Base-by-base conservation (phyloP, 2,888 invertebrate genomes). In the Tiliacea aurago region DNA sequence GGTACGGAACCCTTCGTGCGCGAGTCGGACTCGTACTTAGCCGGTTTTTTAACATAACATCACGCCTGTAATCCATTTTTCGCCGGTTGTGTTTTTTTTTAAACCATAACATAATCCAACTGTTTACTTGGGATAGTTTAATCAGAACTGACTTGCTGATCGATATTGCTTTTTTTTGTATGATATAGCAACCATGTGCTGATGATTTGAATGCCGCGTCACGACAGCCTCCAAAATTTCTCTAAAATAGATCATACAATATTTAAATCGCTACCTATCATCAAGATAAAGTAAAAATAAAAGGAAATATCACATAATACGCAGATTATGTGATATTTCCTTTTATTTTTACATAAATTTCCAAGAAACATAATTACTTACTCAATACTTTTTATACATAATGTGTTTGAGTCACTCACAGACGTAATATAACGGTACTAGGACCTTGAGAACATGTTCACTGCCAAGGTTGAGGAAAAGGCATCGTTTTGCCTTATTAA, bases 401-500 rank as follows among this genome's bases (percentile, higher is more conserved):
- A 68, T 72, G 63, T 73, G 68, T 59, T 81, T 83, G 85, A 86
- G 73, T 86, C 86, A 84, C 56, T 55, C 18, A 49, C 45, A 15
- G 58, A 81, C 79, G 80, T 85, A 76, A 77, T 64, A 64, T 86
- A 86, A 86, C 86, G 86, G 86, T 86, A 78, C 62, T 73, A 68
- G 41, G 76, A 80, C 86, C 86, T 86, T 86, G 86, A 82, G 37
- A 76, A 43, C 59, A 58, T 71, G 73, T 63, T 81, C 85, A 81
- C 58, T 84, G 82, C 10, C 86, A 86, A 86, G 85, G 86, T 84
- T 79, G 70, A 84, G 85, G 85, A 80, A 85, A 86, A 86, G 76
- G 20, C 84, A 61, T 53, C 53, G 55, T 76, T 68, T 82, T 66
- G 64, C 74, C 59, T 82, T 68, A 64, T 78, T 69, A 41, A 41